Evolutionary conservation across 2,888 invertebrate species (phyloP), one percentile per base, ranked within the genome.

Genomic region (Crocallis elinguaria): DNA sequence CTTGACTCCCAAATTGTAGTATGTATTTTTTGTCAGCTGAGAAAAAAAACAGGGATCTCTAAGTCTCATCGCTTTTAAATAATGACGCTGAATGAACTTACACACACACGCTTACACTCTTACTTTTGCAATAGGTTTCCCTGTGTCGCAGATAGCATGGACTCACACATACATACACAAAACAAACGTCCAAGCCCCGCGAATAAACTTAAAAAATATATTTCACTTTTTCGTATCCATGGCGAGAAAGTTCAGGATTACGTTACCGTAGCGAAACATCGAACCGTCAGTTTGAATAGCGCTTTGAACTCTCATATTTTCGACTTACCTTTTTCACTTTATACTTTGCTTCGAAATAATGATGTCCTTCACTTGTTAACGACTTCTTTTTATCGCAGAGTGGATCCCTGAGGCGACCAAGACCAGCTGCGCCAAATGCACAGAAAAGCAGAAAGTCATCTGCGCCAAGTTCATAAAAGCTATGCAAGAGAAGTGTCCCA

Each of bases 401-500:
- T 70, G 60, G 67, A 64, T 82, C 0, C 81, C 82, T 0, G 80
- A 82, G 45, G 76, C 72, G 0, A 16, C 70, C 0, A 43, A 64
- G 29, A 46, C 73, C 7, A 84, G 89, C 48, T 95, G 95, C 73
- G 82, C 70, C 32, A 94, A 94, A 77, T 95, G 95, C 72, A 92
- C 93, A 9, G 91, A 92, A 2, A 93, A 93, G 60, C 94, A 95
- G 73, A 93, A 92, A 68, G 72, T 76, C 23, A 87, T 92, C 2
- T 61, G 77, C 3, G 77, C 77, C 55, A 94, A 93, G 72, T 92
- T 94, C 11, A 91, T 95, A 36, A 91, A 92, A 36, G 93, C 86
- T 52, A 80, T 95, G 48, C 91, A 93, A 51, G 86, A 93, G 35
- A 86, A 94, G 92, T 93, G 64, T 92, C 93, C 0, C 17, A 84